Evolutionary conservation across 2,113 vertebrate genomes (phyloP).

Genomic region (Psilopsiagon aurifrons): DNA sequence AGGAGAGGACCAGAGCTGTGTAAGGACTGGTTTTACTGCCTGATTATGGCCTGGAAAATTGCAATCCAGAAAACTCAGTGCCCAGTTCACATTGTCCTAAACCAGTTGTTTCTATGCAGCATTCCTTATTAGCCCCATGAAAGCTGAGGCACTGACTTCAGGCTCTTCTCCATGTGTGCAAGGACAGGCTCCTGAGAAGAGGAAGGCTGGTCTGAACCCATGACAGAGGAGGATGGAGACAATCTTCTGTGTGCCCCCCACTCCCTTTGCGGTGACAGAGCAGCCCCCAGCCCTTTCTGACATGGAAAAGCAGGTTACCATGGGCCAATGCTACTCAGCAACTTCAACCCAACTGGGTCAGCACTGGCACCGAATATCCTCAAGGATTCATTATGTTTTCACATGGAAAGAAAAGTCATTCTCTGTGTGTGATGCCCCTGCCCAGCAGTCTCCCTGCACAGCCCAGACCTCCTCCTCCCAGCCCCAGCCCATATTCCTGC

Average conservation of each 20-base stretch:
- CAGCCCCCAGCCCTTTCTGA: neutral
- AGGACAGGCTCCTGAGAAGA: neutral
- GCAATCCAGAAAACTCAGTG: neutral
- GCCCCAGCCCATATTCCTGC: neutral
- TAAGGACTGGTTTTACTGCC: neutral
- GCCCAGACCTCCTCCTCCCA: neutral
- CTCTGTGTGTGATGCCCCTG: neutral
- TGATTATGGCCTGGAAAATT: neutral
- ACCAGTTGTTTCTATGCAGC: neutral
- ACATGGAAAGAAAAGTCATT: neutral
- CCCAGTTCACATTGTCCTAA: neutral
- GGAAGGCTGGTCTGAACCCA: neutral
- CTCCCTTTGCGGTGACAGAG: neutral
- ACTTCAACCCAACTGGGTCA: neutral
- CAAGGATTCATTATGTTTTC: neutral
- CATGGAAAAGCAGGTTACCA: neutral
- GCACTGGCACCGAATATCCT: neutral
- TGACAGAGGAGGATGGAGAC: neutral
- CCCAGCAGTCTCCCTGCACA: neutral
- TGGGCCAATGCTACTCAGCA: rapidly evolving
- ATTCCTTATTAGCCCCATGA: neutral
- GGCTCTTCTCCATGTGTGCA: neutral
- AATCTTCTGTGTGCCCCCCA: neutral
- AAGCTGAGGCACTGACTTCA: neutral
- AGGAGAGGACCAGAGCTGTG: neutral